Conservation (phyloP, 2,113 vertebrate genomes). For the Mormyrus lacerda region DNA sequence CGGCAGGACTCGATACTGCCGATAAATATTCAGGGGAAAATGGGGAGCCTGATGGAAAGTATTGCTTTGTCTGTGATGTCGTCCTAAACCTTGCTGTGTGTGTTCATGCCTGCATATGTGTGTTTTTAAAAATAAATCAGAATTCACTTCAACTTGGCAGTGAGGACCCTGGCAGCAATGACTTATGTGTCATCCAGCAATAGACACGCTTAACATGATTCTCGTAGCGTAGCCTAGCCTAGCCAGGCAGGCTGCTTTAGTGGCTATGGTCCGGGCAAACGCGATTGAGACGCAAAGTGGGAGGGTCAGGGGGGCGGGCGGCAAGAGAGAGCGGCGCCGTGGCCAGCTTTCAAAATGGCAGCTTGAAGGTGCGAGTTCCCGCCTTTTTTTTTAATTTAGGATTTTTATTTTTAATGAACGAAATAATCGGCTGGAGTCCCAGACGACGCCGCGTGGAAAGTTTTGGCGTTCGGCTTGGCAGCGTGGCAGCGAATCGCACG, state of each 20-base stretch:
- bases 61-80: conserved; percentile 49
- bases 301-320: conserved; percentile 20
- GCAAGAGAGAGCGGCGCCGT: conserved; percentile 18
- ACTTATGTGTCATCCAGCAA: conserved; percentile 81
- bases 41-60: conserved; percentile 44
- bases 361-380: conserved; percentile 36
- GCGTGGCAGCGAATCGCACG: neutral
- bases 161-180: conserved; percentile 69
- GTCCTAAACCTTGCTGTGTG: conserved; percentile 18
- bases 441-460: conserved; percentile 9
- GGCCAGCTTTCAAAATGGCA: conserved; percentile 38
- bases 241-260: conserved; percentile 66
- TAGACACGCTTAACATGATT: conserved; percentile 72
- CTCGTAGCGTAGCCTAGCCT: conserved; percentile 58
- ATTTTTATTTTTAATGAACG: conserved; percentile 43
- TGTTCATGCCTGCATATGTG: conserved; percentile 25
- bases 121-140: conserved; percentile 44
- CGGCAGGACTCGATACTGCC: conserved; percentile 19
- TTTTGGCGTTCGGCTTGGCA: conserved; percentile 24
- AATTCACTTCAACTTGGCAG: conserved; percentile 79
- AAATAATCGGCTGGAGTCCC: conserved; percentile 29
- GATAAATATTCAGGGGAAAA: conserved; percentile 36
- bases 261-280: conserved; percentile 46
- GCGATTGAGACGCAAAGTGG: conserved; percentile 23
- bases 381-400: conserved; percentile 30